Evolutionary conservation across 2,113 vertebrate species (phyloP).

Genomic region (Chamaea fasciata): DNA sequence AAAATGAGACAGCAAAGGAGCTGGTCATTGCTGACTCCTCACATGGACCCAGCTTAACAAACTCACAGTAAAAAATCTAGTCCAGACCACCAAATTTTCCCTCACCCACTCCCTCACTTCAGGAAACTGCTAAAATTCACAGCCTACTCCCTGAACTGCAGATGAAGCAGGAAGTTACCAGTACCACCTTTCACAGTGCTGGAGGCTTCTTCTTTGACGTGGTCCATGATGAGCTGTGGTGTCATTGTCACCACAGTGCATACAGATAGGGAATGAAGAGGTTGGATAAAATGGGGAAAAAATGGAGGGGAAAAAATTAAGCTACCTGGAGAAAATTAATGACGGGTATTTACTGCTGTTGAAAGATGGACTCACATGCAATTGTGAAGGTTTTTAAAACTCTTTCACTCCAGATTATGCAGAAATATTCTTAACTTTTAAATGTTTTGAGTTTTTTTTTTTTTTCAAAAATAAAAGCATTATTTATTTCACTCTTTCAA

Average conservation of each 20-base stretch:
- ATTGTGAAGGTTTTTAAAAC: not conserved
- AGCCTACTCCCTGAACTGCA: not conserved
- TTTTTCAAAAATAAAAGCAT: not conserved
- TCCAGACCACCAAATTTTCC: not conserved
- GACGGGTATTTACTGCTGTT: not conserved
- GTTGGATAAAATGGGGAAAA: not conserved
- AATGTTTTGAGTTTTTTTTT: not conserved
- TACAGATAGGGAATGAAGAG: accelerated
- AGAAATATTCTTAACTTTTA: not conserved
- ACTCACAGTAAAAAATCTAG: not conserved
- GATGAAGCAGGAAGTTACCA: not conserved
- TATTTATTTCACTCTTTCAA: not conserved
- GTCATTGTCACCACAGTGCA: not conserved
- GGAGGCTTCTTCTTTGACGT: not conserved
- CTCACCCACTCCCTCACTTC: accelerated
- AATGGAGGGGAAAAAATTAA: not conserved
- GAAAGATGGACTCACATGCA: not conserved
- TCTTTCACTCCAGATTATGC: not conserved
- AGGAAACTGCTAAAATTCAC: not conserved
- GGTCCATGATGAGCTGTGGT: not conserved
- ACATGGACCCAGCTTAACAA: not conserved
- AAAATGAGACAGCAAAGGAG: not conserved
- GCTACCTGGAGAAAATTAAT: not conserved
- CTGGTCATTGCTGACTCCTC: not conserved
- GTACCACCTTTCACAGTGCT: not conserved